These are phyloP conservation scores for Anguilla japonica DNA, from an alignment of 2,113 vertebrate species.

Conservation along the genomic window DNA sequence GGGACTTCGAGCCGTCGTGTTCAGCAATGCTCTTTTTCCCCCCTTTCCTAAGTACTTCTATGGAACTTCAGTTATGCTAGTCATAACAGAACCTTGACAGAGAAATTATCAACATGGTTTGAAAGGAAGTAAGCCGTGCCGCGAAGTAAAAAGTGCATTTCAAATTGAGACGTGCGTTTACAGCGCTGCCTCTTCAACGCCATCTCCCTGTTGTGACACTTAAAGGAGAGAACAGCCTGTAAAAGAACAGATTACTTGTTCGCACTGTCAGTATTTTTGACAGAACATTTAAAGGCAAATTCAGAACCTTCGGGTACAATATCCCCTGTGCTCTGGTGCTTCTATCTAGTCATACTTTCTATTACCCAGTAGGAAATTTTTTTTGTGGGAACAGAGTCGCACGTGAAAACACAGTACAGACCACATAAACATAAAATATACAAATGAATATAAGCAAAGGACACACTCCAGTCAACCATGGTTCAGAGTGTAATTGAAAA, in stretches of 20 bases:
- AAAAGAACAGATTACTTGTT: not conserved
- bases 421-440: not conserved
- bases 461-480: not conserved
- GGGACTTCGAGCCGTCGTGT: not conserved
- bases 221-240: not conserved
- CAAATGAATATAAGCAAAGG: not conserved
- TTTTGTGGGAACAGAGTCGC: too few species aligned
- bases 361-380: not conserved
- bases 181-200: not conserved
- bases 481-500: not conserved
- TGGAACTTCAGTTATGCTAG: not conserved
- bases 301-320: not conserved
- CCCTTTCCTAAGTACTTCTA: not conserved
- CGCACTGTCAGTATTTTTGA: not conserved
- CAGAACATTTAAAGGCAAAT: not conserved
- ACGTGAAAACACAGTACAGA: too few species aligned
- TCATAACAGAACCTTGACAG: not conserved
- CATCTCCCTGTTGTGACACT: not conserved
- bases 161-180: not conserved
- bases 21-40: not conserved
- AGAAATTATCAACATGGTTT: not conserved
- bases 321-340: not conserved
- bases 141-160: not conserved
- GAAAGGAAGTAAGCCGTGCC: not conserved
- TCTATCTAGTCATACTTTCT: not conserved